These are phyloP conservation scores for Habropoda laboriosa DNA, from an alignment of 1,140 invertebrate genomes.

Conservation along the genomic window DNA sequence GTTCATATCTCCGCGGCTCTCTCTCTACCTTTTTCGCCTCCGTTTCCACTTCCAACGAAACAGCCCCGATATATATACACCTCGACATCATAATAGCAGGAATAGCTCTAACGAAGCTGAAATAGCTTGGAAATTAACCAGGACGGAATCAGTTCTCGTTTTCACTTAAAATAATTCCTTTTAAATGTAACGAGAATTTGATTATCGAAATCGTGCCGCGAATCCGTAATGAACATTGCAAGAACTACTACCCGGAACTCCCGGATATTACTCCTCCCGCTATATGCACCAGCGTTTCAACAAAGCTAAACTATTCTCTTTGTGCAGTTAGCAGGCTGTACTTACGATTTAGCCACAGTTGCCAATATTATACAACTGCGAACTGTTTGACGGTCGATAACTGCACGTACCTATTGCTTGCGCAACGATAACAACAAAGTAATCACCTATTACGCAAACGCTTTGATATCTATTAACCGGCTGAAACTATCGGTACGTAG, in stretches of 20 bases:
- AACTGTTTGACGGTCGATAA: not conserved
- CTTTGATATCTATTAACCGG: too few species aligned
- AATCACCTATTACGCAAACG: not conserved
- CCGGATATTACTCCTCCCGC: not conserved
- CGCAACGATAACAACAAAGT: constrained; percentile 3
- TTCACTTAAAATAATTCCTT: too few species aligned
- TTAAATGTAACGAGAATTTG: not conserved
- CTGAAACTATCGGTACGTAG: too few species aligned
- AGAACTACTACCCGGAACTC: not conserved
- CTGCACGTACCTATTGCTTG: not conserved
- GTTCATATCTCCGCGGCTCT: not conserved
- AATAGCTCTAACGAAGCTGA: too few species aligned
- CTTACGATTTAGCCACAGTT: not conserved
- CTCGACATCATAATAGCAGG: too few species aligned
- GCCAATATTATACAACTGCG: not conserved
- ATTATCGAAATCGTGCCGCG: not conserved
- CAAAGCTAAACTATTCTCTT: constrained; percentile 18
- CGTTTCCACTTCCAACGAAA: not conserved
- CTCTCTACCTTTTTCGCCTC: too few species aligned
- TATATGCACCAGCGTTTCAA: not conserved
- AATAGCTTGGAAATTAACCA: not conserved
- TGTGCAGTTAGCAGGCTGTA: not conserved
- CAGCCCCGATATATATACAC: too few species aligned
- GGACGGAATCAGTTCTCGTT: not conserved
- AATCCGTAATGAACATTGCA: not conserved